phyloP scores from a whole-genome alignment of 2,797 vertebrate species.

The Myiotriccus ornatus region DNA sequence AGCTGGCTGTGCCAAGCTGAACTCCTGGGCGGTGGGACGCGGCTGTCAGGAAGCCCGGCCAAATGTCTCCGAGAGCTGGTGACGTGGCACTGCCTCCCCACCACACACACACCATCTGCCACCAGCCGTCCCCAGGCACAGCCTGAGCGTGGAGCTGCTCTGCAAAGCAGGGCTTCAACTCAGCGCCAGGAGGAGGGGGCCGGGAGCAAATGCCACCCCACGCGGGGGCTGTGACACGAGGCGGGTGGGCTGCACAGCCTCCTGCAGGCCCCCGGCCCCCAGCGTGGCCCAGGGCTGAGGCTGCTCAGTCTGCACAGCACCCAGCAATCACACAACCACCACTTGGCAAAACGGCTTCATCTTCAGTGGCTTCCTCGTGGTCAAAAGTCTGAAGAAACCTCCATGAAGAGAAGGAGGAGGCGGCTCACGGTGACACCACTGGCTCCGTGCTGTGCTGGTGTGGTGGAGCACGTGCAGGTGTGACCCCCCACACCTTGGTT shows the following conservation, averaged over 20 bases:
- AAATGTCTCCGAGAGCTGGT: slow-evolving; percentile 17
- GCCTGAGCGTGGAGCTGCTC: neutral
- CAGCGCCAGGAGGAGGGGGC: neutral
- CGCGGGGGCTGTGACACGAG: neutral
- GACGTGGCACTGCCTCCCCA: slow-evolving; percentile 33
- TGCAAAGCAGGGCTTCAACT: neutral
- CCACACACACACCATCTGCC: slow-evolving; percentile 33
- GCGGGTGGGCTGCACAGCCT: neutral
- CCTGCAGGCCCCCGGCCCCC: neutral
- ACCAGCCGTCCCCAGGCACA: neutral
- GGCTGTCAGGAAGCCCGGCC: slow-evolving; percentile 48
- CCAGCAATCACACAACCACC: neutral
- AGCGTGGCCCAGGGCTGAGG: neutral
- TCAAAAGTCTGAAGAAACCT: neutral
- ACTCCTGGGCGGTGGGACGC: neutral
- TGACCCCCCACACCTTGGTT: neutral
- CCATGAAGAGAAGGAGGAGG: neutral
- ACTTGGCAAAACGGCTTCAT: fast-evolving
- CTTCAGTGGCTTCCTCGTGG: neutral
- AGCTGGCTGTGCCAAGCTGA: slow-evolving; percentile 7
- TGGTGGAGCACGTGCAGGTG: fast-evolving
- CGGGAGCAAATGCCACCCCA: neutral
- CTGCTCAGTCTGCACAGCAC: neutral
- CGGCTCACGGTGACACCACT: neutral
- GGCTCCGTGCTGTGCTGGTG: neutral